Evolutionary conservation across 1,140 invertebrate genomes (phyloP).

Genomic region (Neuroterus valhalla): DNA sequence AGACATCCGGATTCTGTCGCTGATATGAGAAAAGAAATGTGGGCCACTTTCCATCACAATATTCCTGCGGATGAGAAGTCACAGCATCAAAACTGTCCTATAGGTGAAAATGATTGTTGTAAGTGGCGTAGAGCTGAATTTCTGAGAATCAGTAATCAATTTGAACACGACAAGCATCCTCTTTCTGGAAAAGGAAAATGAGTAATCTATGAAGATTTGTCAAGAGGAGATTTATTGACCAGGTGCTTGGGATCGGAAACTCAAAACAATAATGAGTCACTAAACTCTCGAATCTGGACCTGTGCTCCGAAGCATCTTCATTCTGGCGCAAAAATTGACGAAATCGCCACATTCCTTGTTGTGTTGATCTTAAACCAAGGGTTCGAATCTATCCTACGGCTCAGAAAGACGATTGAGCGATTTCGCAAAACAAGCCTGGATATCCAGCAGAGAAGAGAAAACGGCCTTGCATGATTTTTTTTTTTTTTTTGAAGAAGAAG

Average conservation of each 20-base stretch:
- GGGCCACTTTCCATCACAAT: slow-evolving; percentile 34
- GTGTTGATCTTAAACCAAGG: too few relatives aligned
- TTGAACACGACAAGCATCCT: slow-evolving; percentile 12
- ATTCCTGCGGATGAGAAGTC: slow-evolving; percentile 34
- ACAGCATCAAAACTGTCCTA: slow-evolving; percentile 38
- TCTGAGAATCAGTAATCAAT: slow-evolving; percentile 3
- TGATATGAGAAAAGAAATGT: slow-evolving; percentile 33
- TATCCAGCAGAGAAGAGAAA: too few relatives aligned
- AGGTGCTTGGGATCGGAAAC: slow-evolving; percentile 44
- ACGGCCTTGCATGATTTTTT: too few relatives aligned
- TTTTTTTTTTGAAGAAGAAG: too few relatives aligned
- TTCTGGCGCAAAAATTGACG: too few relatives aligned
- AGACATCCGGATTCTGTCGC: slow-evolving; percentile 37
- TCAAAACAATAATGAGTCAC: slow-evolving; percentile 39
- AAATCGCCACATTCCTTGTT: too few relatives aligned
- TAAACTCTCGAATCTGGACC: too few relatives aligned
- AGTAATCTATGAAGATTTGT: slow-evolving; percentile 37
- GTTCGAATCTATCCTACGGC: too few relatives aligned
- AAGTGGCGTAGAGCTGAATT: slow-evolving; percentile 33
- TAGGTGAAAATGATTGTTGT: slow-evolving; percentile 35
- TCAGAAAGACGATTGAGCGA: too few relatives aligned
- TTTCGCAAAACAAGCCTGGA: too few relatives aligned
- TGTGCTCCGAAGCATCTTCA: too few relatives aligned
- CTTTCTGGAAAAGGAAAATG: slow-evolving; percentile 28
- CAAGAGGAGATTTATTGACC: slow-evolving; percentile 33